These are phyloP conservation scores for Pantelozetes paolii DNA, from an alignment of 2,888 invertebrate species.

Conservation along the genomic window DNA sequence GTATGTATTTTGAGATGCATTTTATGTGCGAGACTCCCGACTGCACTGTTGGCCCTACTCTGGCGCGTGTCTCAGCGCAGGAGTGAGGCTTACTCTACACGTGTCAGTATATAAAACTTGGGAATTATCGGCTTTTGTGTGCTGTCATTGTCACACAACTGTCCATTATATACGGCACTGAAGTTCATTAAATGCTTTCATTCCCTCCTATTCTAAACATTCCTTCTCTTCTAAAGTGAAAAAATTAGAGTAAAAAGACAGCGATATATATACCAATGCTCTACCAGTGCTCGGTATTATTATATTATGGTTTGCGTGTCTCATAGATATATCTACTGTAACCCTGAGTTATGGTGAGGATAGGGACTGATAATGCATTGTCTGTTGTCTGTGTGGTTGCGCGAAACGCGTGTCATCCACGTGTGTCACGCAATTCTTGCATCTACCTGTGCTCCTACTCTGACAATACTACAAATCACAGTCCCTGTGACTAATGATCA, in stretches of 20 bases:
- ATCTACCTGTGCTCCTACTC: constrained; percentile 23
- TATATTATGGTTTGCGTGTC: constrained; percentile 35
- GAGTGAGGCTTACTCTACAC: constrained; percentile 32
- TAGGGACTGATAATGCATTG: constrained; percentile 25
- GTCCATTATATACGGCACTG: background rate
- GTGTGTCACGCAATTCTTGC: constrained; percentile 26
- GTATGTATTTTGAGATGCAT: constrained; percentile 25
- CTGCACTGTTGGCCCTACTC: constrained; percentile 20
- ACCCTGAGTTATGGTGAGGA: background rate
- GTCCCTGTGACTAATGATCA: constrained; percentile 21
- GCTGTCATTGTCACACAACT: constrained; percentile 15
- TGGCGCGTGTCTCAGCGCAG: constrained; percentile 29
- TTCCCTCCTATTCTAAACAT: background rate
- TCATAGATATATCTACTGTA: constrained; percentile 2
- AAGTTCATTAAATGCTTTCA: constrained; percentile 32
- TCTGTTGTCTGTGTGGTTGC: constrained; percentile 20
- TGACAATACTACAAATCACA: constrained; percentile 3
- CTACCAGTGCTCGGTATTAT: background rate
- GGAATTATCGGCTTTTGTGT: constrained; percentile 35
- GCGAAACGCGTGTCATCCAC: constrained; percentile 32
- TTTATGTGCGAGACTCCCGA: background rate
- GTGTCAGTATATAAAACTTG: constrained; percentile 35
- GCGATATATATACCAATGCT: background rate
- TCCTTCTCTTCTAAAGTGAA: constrained; percentile 18
- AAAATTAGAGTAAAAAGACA: background rate